These are phyloP conservation scores for Lamprologus sp. DNA, from an alignment of 2,113 vertebrate species.

Conservation along the genomic window DNA sequence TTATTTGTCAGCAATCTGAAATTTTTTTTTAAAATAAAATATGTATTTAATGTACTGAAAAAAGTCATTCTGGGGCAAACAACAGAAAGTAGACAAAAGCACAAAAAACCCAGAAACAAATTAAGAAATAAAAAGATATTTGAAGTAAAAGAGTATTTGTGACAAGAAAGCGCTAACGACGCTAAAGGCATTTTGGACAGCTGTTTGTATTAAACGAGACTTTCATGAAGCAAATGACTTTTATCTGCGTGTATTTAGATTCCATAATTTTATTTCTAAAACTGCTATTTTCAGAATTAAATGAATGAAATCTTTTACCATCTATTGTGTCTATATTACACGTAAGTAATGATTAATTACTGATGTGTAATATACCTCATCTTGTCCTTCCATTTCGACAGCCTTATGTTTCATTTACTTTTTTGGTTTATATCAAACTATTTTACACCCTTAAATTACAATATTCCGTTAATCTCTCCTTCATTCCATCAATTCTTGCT, in stretches of 20 bases:
- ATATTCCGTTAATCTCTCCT: not conserved
- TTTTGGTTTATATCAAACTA: not conserved
- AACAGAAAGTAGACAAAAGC: not conserved
- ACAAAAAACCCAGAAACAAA: not conserved
- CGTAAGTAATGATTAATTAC: not conserved
- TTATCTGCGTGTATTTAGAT: not conserved
- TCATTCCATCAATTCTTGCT: not conserved
- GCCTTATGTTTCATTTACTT: not conserved
- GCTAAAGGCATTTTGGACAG: not conserved
- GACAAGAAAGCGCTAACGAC: accelerated
- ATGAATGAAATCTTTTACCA: not conserved
- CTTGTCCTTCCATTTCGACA: not conserved
- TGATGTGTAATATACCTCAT: not conserved
- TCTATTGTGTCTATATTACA: not conserved
- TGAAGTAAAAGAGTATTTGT: not conserved
- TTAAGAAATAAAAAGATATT: not conserved
- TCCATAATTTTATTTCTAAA: not conserved
- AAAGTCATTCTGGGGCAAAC: not conserved
- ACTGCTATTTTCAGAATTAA: not conserved
- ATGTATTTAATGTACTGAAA: not conserved
- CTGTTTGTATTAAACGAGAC: not conserved
- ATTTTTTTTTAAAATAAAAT: not conserved
- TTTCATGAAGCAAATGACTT: not conserved
- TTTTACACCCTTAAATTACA: not conserved
- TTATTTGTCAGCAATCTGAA: not conserved